These are phyloP conservation scores for Adelosebastes latens DNA, from an alignment of 2,797 vertebrate genomes.

Conservation along the genomic window DNA sequence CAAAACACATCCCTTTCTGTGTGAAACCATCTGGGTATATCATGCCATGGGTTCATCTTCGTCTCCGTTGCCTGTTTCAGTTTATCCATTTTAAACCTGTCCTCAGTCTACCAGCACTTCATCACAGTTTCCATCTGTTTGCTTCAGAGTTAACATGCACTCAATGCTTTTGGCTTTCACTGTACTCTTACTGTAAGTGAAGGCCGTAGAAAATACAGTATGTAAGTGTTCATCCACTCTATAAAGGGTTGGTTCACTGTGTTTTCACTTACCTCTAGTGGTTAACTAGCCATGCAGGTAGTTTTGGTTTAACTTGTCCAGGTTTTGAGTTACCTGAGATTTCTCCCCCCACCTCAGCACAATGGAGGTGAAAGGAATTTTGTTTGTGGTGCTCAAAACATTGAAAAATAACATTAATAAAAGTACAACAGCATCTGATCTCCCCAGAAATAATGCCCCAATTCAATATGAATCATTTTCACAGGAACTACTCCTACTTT, in stretches of 20 bases:
- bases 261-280: background rate
- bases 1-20: background rate
- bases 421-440: background rate
- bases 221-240: background rate
- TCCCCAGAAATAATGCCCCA: background rate
- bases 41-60: background rate
- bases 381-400: background rate
- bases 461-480: background rate
- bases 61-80: background rate
- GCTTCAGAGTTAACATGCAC: background rate
- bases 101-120: background rate
- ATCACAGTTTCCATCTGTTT: constrained; percentile 15
- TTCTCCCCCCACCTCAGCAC: background rate
- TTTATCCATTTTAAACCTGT: background rate
- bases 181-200: constrained; percentile 4
- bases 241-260: background rate
- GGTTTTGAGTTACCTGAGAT: background rate
- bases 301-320: background rate
- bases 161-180: background rate
- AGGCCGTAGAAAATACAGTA: background rate
- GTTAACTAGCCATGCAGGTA: background rate
- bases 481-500: background rate
- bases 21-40: background rate
- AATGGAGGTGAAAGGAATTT: background rate
- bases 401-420: background rate